A percentile compares a stretch with the other conserved stretches of the same genome.
Evolutionary conservation across 2,797 vertebrate species (phyloP).

Genomic region (Lithobates sylvaticus): DNA sequence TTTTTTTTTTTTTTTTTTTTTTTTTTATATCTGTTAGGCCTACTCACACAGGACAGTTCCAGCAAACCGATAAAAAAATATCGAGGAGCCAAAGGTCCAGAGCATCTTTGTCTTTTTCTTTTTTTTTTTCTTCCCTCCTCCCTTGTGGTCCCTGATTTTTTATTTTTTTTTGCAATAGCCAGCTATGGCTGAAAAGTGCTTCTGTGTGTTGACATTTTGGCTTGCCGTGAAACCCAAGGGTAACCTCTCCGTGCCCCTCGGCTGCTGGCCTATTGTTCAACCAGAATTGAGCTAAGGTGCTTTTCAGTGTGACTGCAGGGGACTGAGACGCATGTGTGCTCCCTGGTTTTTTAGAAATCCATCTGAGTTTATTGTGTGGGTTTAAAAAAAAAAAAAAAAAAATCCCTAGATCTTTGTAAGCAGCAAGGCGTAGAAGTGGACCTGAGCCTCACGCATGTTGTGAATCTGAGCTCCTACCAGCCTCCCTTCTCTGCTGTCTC

Average conservation of each 20-base stretch:
- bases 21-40: conserved; percentile 18
- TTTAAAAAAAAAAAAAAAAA: conserved; percentile 50
- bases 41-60: conserved; percentile 12
- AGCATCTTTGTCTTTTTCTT: not conserved
- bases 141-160: not conserved
- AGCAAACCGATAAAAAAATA: conserved; percentile 30
- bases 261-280: conserved; percentile 78
- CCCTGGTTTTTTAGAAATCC: conserved; percentile 66
- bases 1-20: not conserved
- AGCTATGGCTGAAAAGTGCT: conserved; percentile 62
- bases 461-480: not conserved
- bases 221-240: conserved; percentile 69
- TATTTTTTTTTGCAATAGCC: not conserved
- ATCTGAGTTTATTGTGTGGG: conserved; percentile 67
- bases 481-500: not conserved
- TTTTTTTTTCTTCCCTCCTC: not conserved
- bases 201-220: conserved; percentile 66
- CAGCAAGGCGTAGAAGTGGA: not conserved
- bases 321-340: conserved; percentile 59
- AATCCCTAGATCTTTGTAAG: not conserved
- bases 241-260: conserved; percentile 67
- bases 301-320: conserved; percentile 67
- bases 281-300: conserved; percentile 76
- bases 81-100: not conserved
- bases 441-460: not conserved